Conservation (phyloP, 2,113 vertebrate genomes). For the Taurulus bubalis region DNA sequence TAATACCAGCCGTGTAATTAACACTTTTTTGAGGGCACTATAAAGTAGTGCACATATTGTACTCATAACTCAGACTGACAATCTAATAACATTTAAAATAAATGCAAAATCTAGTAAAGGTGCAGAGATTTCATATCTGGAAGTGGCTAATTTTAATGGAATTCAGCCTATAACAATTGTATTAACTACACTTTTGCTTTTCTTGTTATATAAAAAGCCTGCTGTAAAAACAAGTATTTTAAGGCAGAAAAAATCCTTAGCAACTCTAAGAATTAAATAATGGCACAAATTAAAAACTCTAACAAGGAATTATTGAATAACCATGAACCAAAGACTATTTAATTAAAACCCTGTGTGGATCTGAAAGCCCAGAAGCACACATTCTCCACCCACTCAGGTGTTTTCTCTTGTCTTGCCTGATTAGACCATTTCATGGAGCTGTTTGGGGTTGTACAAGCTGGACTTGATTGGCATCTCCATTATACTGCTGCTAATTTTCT, state of each 20-base stretch:
- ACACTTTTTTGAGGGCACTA: not conserved
- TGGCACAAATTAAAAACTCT: not conserved
- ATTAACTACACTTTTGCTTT: not conserved
- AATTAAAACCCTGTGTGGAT: not conserved
- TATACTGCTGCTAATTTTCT: not conserved
- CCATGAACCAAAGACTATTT: no score
- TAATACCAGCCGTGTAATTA: not conserved
- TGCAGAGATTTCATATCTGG: not conserved
- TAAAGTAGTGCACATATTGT: not conserved
- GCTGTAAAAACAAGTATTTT: not conserved
- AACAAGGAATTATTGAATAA: not conserved
- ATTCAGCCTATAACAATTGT: not conserved
- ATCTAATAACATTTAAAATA: not conserved
- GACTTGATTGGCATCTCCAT: not conserved
- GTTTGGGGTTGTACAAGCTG: not conserved
- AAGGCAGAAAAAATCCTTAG: not conserved
- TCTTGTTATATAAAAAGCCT: not conserved
- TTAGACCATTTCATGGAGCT: not conserved
- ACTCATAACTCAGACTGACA: not conserved
- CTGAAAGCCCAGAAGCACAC: not conserved
- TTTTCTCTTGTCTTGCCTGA: not conserved
- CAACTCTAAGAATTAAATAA: not conserved
- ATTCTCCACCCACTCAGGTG: slow-evolving; percentile 1
- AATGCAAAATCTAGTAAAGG: not conserved
- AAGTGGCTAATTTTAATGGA: not conserved